Evolutionary conservation across 2,888 invertebrate species (phyloP).

Genomic region (Acleris literana): DNA sequence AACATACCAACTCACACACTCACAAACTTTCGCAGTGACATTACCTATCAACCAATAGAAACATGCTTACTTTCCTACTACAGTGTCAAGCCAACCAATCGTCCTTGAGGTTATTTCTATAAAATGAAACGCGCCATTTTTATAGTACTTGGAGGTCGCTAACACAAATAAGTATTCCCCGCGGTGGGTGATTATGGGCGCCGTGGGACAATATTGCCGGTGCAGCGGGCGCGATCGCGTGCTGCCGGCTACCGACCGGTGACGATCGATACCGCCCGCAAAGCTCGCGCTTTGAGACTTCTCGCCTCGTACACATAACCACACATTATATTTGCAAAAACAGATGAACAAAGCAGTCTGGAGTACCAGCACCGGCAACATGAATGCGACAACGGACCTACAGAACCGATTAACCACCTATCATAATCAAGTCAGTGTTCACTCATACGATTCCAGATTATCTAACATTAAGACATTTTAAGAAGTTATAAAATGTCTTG

Average conservation of each 20-base stretch:
- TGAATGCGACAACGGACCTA: background rate
- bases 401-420: background rate
- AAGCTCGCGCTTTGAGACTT: constrained; percentile 68
- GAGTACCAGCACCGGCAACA: background rate
- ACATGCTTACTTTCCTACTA: too few species aligned
- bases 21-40: too few species aligned
- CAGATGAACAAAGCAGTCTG: background rate
- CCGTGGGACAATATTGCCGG: constrained; percentile 50
- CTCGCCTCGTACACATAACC: constrained; percentile 50
- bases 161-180: constrained; percentile 26
- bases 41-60: too few species aligned
- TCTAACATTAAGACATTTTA: background rate
- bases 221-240: constrained; percentile 80
- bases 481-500: background rate
- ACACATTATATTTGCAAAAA: constrained; percentile 3
- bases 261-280: constrained; percentile 76
- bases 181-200: constrained; percentile 38
- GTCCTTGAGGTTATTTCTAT: constrained; percentile 5
- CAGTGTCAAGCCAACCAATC: background rate
- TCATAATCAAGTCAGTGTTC: background rate
- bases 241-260: constrained; percentile 55
- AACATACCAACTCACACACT: too few species aligned
- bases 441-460: constrained; percentile 2
- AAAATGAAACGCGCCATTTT: constrained; percentile 11
- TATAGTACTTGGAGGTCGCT: constrained; percentile 9